Evolutionary conservation across 2,797 vertebrate species (phyloP).

Genomic region (Sebastes baramenuke): DNA sequence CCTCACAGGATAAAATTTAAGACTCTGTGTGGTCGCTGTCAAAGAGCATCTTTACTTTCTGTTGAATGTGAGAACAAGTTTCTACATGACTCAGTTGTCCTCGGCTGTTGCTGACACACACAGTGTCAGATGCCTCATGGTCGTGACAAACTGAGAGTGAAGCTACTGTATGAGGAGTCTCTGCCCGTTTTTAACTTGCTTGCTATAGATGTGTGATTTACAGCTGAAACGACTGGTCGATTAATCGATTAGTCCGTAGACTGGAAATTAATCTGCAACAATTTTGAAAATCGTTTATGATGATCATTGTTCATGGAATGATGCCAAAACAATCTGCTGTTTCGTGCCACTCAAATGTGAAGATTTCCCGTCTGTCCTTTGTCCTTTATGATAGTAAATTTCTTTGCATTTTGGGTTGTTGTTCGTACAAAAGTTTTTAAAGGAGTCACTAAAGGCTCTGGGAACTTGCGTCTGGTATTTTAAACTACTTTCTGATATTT

Average conservation of each 20-base stretch:
- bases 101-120: background rate
- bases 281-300: background rate
- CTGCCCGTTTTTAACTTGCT: background rate
- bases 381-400: background rate
- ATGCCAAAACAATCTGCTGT: background rate
- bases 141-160: background rate
- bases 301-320: background rate
- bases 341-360: background rate
- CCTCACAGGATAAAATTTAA: background rate
- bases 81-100: background rate
- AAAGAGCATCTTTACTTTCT: background rate
- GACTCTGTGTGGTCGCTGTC: background rate
- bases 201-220: background rate
- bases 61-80: conserved; percentile 1
- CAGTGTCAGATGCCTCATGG: conserved; percentile 29
- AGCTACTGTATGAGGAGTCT: background rate
- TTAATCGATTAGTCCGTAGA: background rate
- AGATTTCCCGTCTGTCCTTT: background rate
- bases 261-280: background rate
- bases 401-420: background rate
- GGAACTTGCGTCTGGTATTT: background rate
- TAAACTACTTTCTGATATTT: background rate
- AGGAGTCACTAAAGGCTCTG: background rate
- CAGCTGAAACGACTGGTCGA: background rate
- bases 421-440: background rate